These are phyloP conservation scores for Dermatemys mawii DNA, from an alignment of 2,113 vertebrate species.

Conservation along the genomic window DNA sequence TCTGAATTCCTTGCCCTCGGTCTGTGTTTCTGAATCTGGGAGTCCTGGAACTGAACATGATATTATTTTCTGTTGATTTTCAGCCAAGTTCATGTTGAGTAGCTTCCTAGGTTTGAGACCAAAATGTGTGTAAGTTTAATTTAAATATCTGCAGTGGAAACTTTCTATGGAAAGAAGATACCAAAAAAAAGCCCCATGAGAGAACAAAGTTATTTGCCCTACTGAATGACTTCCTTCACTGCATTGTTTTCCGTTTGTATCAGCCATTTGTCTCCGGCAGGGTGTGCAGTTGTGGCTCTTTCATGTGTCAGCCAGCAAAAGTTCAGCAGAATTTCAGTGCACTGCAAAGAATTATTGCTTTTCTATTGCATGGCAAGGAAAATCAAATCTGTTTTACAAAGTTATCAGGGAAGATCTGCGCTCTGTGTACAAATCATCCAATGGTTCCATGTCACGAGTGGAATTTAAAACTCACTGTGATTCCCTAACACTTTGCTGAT, in stretches of 20 bases:
- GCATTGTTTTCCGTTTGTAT: slow-evolving; percentile 60
- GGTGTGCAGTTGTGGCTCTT: slow-evolving; percentile 56
- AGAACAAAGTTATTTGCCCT: slow-evolving; percentile 59
- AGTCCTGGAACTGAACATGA: background rate
- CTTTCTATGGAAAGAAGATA: slow-evolving; percentile 74
- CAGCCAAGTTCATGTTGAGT: background rate
- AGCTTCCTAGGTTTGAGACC: slow-evolving; percentile 22
- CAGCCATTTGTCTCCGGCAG: slow-evolving; percentile 60
- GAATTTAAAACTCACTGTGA: background rate
- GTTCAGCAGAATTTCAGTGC: slow-evolving; percentile 10
- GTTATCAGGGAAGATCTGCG: fast-evolving
- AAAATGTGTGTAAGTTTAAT: slow-evolving; percentile 25
- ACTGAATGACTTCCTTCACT: slow-evolving; percentile 64
- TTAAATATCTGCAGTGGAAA: slow-evolving; percentile 76
- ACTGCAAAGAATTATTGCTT: background rate
- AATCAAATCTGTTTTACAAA: background rate
- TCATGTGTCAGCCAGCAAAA: slow-evolving; percentile 52
- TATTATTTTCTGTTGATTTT: background rate
- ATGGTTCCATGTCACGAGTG: background rate
- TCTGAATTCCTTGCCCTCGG: background rate
- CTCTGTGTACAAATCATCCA: background rate
- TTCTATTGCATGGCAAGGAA: background rate
- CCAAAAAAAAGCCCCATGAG: slow-evolving; percentile 60
- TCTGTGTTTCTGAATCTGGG: background rate
- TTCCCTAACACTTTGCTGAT: fast-evolving